Conservation (phyloP, 2,888 invertebrate genomes). For the Leucophenga montana region DNA sequence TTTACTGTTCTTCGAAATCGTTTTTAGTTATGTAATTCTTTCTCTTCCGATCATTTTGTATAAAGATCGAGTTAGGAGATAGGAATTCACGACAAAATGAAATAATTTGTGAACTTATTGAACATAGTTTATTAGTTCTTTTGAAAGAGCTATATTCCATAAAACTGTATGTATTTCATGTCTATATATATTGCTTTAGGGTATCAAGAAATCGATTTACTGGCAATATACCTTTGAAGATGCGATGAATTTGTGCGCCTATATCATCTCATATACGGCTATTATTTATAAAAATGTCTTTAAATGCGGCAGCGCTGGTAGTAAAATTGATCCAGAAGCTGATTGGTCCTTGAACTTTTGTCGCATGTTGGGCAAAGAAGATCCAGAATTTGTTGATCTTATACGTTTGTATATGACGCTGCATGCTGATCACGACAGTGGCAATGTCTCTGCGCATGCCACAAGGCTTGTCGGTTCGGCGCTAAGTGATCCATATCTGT, state of each 20-base stretch:
- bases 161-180: too few species aligned
- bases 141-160: too few species aligned
- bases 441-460: conserved; percentile 89
- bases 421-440: conserved; percentile 87
- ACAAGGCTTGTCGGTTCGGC: conserved; percentile 87
- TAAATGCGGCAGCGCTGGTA: conserved; percentile 60
- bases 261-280: conserved; percentile 85
- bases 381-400: conserved; percentile 71
- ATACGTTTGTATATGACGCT: conserved; percentile 83
- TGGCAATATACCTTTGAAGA: conserved; percentile 86
- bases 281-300: conserved; percentile 74
- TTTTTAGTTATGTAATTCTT: too few species aligned
- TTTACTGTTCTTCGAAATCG: too few species aligned
- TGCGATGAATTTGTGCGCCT: conserved; percentile 86
- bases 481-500: conserved; percentile 85
- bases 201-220: conserved; percentile 79
- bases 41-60: too few species aligned
- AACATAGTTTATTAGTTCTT: too few species aligned
- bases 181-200: conserved; percentile 17
- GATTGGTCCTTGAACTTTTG: conserved; percentile 76
- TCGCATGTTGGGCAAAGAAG: conserved; percentile 74
- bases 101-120: too few species aligned
- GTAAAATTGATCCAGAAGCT: conserved; percentile 19
- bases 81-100: too few species aligned
- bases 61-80: too few species aligned